phyloP scores from a whole-genome alignment of 2,113 vertebrate species.

The Taxidea taxus region DNA sequence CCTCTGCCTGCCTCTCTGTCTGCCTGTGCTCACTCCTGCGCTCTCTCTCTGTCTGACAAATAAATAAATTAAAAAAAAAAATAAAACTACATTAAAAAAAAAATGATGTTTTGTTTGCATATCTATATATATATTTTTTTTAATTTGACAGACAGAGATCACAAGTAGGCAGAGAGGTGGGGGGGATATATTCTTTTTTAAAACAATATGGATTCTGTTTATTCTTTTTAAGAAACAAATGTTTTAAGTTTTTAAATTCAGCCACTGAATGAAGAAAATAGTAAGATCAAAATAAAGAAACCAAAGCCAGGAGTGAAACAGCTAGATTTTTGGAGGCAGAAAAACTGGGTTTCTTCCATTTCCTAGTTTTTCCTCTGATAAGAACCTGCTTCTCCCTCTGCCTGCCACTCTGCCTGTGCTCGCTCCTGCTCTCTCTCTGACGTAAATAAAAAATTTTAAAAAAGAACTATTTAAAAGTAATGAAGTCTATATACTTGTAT shows the following conservation, averaged over 20 bases:
- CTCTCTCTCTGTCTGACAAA: no score
- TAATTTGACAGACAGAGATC: no score
- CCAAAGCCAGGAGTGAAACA: not conserved
- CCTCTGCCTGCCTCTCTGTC: no score
- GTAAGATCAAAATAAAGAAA: not conserved
- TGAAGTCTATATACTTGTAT: not conserved
- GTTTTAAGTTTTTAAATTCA: not conserved
- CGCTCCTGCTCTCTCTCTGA: no score
- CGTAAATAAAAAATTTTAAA: no score
- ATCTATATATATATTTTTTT: not conserved
- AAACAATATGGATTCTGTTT: not conserved
- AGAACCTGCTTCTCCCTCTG: no score
- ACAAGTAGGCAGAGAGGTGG: no score
- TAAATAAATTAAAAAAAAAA: no score
- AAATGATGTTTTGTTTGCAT: not conserved
- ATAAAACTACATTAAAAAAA: no score
- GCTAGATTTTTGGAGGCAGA: not conserved
- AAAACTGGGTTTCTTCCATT: not conserved
- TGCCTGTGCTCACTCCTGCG: no score
- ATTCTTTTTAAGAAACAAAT: not conserved
- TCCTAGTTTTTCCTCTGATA: not conserved
- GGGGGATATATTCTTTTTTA: not conserved
- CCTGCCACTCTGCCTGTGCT: no score
- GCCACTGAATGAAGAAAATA: not conserved
- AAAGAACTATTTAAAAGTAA: not conserved